Evolutionary conservation across 2,888 invertebrate species (phyloP).

Genomic region (Hanleya hanleyi): DNA sequence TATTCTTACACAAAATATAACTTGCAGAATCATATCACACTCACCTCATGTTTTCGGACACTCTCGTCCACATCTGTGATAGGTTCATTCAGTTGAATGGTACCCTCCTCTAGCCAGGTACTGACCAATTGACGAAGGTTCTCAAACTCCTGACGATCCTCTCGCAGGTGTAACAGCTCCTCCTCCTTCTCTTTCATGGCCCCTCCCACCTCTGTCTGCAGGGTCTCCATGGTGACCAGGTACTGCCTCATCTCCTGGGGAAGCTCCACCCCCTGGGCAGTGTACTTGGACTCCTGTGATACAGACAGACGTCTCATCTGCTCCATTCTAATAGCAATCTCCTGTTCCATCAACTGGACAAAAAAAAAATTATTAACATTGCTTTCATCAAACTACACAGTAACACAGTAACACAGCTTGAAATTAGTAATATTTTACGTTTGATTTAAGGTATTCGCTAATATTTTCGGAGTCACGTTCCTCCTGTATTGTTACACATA

Average conservation of each 20-base stretch:
- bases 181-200: slow-evolving; percentile 54
- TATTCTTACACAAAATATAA: neutral
- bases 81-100: slow-evolving; percentile 50
- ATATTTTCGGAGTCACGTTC: no score
- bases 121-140: slow-evolving; percentile 43
- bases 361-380: neutral
- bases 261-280: slow-evolving; percentile 44
- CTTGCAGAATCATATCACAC: slow-evolving; percentile 13
- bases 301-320: slow-evolving; percentile 51
- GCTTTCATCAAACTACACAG: neutral
- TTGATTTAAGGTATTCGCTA: no score
- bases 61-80: slow-evolving; percentile 53
- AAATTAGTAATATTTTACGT: neutral
- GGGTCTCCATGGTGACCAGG: slow-evolving; percentile 43
- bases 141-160: slow-evolving; percentile 49
- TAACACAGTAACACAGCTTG: neutral
- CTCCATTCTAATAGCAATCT: slow-evolving; percentile 53
- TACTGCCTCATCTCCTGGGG: slow-evolving; percentile 52
- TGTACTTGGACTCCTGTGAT: slow-evolving; percentile 55
- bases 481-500: no score
- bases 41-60: slow-evolving; percentile 57
- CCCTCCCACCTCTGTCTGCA: slow-evolving; percentile 45
- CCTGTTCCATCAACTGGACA: slow-evolving; percentile 55
- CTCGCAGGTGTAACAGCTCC: slow-evolving; percentile 53
- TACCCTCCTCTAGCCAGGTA: slow-evolving; percentile 55